Base-by-base conservation (phyloP, 64 coral and sea anemone species). In the Acropora tenuis region DNA sequence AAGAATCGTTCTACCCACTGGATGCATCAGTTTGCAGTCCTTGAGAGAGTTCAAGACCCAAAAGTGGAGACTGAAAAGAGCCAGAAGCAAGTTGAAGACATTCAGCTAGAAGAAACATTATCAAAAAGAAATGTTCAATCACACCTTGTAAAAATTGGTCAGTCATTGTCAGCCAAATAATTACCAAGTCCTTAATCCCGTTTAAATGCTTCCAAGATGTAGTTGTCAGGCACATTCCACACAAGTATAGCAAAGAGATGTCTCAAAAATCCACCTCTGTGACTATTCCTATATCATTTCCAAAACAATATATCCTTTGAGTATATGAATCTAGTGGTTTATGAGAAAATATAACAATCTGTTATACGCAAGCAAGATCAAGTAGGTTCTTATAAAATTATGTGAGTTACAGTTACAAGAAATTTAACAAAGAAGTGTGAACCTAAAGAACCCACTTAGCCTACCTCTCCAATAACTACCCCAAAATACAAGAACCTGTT, bases 1-100 rank as follows among this genome's bases (percentile, higher is more conserved):
- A 43, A 77, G 3, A 92, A 92, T 81, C 20, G 82, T 16, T 92
- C 90, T 3, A 85, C 86, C 48, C 90, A 92, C 46, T 92, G 90
- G 90, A 92, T 74, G 45, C 90, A 92, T 20, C 90, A 92, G 81
- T 92, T 77, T 85, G 90, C 80, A 6, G 83, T 92, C 45, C 48
- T 59, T 18, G 73, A 92, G 20, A 53, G 90, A 71, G 81, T 92
- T 6, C 73, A 84, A 77, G 90, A 92, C 30, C 79, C 72, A 17
- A 92, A 4, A 5, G 58, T 92, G 6, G 73, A 86, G 6, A 75
- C 55, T 45, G 7, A 88, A 17, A 50, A 8, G 18, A 50, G 47
- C 69, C 77, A 79, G 77, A 79, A 79, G 7, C 77, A 13, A 79
- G 77, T 79, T 18, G 30, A 18, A 55, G 48, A 79, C 13, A 79